These are phyloP conservation scores for Leistus spinibarbis DNA, from an alignment of 2,888 invertebrate genomes.

Conservation along the genomic window DNA sequence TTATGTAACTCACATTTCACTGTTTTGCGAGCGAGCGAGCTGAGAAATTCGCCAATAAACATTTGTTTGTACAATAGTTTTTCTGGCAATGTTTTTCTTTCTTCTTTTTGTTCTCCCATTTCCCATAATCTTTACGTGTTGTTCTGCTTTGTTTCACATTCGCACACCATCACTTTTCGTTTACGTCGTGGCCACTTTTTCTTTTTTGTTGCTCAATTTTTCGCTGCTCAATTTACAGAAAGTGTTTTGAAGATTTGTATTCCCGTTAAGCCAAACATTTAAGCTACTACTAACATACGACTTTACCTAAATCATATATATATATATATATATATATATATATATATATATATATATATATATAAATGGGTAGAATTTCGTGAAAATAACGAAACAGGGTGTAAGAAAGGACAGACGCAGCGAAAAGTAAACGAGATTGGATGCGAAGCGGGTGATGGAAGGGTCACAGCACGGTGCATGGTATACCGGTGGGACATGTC, in stretches of 20 bases:
- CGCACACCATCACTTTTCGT: background rate
- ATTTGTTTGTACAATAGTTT: background rate
- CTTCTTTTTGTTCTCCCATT: background rate
- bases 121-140: background rate
- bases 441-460: background rate
- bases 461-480: too few relatives aligned
- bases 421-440: background rate
- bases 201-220: too few relatives aligned
- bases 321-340: too few relatives aligned
- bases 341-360: too few relatives aligned
- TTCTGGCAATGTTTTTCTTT: too few relatives aligned
- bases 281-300: too few relatives aligned
- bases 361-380: background rate
- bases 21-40: background rate
- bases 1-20: background rate
- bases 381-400: background rate
- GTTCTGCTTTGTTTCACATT: background rate
- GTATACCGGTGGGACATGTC: background rate
- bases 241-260: background rate
- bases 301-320: too few relatives aligned
- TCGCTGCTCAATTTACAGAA: background rate
- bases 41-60: background rate
- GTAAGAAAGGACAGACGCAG: background rate
- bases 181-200: too few relatives aligned
- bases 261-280: too few relatives aligned